These are phyloP conservation scores for Podargus strigoides DNA, from an alignment of 2,797 vertebrate species.

Conservation along the genomic window DNA sequence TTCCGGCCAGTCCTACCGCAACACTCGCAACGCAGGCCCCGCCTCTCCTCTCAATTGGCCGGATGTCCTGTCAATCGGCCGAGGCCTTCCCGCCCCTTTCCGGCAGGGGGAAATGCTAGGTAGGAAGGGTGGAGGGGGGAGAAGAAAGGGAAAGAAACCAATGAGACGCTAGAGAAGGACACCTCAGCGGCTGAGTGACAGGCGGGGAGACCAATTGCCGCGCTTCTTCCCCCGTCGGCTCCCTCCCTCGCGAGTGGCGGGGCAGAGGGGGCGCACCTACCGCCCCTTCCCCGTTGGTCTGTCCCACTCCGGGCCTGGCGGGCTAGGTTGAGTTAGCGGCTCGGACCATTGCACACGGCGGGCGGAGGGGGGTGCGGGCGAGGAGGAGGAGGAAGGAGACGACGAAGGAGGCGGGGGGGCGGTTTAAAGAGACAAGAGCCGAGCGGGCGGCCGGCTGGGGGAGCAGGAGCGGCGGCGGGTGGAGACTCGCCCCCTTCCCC, in stretches of 20 bases:
- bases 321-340: slow-evolving; percentile 48
- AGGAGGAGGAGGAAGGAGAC: slow-evolving; percentile 26
- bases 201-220: rapidly evolving
- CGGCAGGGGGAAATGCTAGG: not conserved
- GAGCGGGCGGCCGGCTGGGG: not conserved
- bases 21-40: rapidly evolving
- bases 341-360: slow-evolving; percentile 24
- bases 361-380: slow-evolving; percentile 27
- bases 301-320: slow-evolving; percentile 20
- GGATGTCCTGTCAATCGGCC: not conserved
- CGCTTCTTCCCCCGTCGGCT: not conserved
- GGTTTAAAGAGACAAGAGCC: slow-evolving; percentile 56
- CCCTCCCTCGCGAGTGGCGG: not conserved
- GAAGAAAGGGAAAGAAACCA: not conserved
- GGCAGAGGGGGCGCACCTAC: not conserved
- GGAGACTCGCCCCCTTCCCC: slow-evolving; percentile 29
- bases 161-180: not conserved
- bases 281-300: slow-evolving; percentile 18
- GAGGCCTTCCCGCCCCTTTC: not conserved
- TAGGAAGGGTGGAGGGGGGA: not conserved
- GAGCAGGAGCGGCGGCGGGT: not conserved
- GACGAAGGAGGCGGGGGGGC: slow-evolving; percentile 3
- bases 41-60: rapidly evolving
- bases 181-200: not conserved
- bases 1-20: rapidly evolving